Evolutionary conservation across 1,140 invertebrate species (phyloP).

Genomic region (Lepidurus arcticus): DNA sequence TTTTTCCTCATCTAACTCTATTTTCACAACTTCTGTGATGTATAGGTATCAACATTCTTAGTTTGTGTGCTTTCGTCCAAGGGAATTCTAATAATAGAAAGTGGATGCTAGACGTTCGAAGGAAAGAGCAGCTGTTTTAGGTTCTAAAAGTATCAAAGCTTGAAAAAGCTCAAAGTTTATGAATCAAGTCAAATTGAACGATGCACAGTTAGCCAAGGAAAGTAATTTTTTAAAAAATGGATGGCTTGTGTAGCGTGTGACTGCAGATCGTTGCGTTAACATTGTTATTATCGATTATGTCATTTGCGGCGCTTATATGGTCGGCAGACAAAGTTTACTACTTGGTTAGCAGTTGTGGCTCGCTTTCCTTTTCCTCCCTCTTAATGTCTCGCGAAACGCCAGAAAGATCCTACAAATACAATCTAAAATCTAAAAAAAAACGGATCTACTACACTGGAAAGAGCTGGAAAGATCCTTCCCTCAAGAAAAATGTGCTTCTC

Average conservation of each 20-base stretch:
- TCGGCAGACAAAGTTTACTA: neutral
- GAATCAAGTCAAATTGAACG: too few species aligned
- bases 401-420: neutral
- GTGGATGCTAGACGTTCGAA: too few species aligned
- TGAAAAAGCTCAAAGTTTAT: too few species aligned
- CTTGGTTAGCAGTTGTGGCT: neutral
- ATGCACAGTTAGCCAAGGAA: neutral
- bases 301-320: neutral
- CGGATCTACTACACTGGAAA: neutral
- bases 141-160: too few species aligned
- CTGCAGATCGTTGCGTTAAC: neutral
- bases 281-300: constrained; percentile 1
- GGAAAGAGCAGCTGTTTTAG: too few species aligned
- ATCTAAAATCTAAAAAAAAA: neutral
- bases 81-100: too few species aligned
- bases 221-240: neutral
- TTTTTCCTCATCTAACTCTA: too few species aligned
- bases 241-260: neutral
- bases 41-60: too few species aligned
- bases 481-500: neutral
- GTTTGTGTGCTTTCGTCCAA: too few species aligned
- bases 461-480: neutral
- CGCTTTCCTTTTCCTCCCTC: neutral
- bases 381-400: neutral
- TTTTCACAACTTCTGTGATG: too few species aligned